Base-by-base conservation (phyloP, 2,113 vertebrate species). In the Microtus montanus region DNA sequence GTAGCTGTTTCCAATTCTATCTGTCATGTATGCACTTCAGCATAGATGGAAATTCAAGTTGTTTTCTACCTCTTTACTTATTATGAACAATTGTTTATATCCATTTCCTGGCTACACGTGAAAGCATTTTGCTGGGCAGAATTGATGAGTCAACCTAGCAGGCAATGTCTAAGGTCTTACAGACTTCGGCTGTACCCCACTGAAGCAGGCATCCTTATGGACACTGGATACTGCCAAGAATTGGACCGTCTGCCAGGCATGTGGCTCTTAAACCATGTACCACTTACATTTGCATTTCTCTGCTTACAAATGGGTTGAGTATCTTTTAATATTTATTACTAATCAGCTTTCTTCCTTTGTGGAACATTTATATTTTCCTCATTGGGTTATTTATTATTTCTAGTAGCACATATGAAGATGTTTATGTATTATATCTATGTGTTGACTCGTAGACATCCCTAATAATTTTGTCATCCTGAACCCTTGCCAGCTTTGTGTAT, bases 281-380 rank as follows among this genome's bases (percentile, higher is more conserved):
- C 64, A 44, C 22, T 89, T 87, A 70, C 49, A 12, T 90, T 64
- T 93, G 63, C 13, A 79, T 90, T 79, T 90, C n/a, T 92, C 49
- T 28, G 44, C 49, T 79, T 92, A 58, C n/a, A 85, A 92, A 83
- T 58, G 82, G 90, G 24, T 64, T 68, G 54, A 63, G 24, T 8
- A 90, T 84, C 75, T 95, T 87, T 79, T 35, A 66, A 61, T 52
- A 33, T 89, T 74, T 52, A 38, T 44, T 86, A 75, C 28, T 83
- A 41, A 93, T 93, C 47, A 33, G 28, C n/a, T 87, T 92, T 30
- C 47, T 84, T 91, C 35, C 11, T 64, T 83, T 92, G 35, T 78
- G 9, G 77, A 77, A 83, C 87, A 71, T 70, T 90, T 2, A n/a
- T 52, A 35, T 89, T 38, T 96, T 95, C 73, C 68, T 44, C 38